Conservation (phyloP, 2,113 vertebrate genomes). For the Columbina picui region DNA sequence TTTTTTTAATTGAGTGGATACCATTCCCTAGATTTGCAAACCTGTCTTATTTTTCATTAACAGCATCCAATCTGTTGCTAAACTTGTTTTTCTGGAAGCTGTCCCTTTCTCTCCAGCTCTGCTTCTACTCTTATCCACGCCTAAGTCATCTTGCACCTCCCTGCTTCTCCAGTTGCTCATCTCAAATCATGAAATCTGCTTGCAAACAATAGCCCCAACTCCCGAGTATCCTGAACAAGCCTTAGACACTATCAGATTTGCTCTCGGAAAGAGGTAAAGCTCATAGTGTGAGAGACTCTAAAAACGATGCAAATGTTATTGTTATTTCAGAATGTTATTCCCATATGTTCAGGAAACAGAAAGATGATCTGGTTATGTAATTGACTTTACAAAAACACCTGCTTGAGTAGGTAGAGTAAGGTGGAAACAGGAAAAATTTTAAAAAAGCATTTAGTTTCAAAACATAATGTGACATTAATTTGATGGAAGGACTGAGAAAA, state of each 20-base stretch:
- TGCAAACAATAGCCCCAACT: not conserved
- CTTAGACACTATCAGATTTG: not conserved
- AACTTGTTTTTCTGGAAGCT: conserved; percentile 26
- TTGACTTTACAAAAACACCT: not conserved
- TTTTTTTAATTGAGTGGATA: not conserved
- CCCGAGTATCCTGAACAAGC: not conserved
- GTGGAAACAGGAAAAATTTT: not conserved
- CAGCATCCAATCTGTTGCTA: not conserved
- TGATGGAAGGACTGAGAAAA: not conserved
- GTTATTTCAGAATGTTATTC: conserved; percentile 36
- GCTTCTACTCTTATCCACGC: not conserved
- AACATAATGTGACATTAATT: fast-evolving
- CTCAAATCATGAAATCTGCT: not conserved
- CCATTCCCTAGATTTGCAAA: not conserved
- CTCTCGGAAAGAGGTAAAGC: not conserved
- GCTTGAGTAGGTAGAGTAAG: not conserved
- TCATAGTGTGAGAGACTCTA: not conserved
- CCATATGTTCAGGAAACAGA: conserved; percentile 39
- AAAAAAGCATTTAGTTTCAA: not conserved
- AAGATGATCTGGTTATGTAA: not conserved
- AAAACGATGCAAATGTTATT: conserved; percentile 21
- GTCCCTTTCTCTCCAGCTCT: not conserved
- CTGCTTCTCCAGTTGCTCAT: not conserved
- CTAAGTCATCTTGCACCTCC: not conserved
- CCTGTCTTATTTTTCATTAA: not conserved